phyloP scores from a whole-genome alignment of 2,888 invertebrate genomes.

The Melieria picta region DNA sequence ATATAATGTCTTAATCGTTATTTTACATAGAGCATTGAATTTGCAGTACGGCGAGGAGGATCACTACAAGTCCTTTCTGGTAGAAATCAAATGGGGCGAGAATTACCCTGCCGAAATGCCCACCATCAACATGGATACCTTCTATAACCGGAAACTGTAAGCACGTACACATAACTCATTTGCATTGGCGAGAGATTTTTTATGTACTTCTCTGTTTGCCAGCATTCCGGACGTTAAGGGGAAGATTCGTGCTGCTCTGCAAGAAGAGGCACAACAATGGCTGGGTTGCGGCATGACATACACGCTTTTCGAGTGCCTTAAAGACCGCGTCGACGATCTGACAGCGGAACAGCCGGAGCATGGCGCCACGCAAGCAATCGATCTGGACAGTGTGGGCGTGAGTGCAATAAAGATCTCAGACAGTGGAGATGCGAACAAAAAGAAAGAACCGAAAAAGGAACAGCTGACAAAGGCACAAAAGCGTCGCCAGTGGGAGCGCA shows the following conservation, averaged over 20 bases:
- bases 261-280: conserved; percentile 81
- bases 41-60: conserved; percentile 85
- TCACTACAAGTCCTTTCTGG: conserved; percentile 79
- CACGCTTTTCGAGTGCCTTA: conserved; percentile 89
- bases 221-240: conserved; percentile 78
- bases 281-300: conserved; percentile 94
- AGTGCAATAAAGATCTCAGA: conserved; percentile 61
- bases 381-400: conserved; percentile 53
- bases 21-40: conserved; percentile 25
- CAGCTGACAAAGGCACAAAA: conserved; percentile 93
- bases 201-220: conserved; percentile 35
- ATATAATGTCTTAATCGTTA: neutral
- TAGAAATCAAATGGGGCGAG: conserved; percentile 88
- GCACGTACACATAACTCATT: conserved; percentile 59
- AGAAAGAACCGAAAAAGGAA: conserved; percentile 78
- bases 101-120: conserved; percentile 88
- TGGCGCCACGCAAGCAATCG: conserved; percentile 44
- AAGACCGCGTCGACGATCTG: conserved; percentile 81
- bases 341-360: conserved; percentile 76
- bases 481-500: conserved; percentile 84
- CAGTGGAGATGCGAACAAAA: conserved; percentile 62
- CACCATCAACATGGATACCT: conserved; percentile 84
- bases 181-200: conserved; percentile 6
- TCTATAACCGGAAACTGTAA: conserved; percentile 94
- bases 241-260: conserved; percentile 72